Evolutionary conservation across 2,113 vertebrate species (phyloP).

Genomic region (Pelodiscus sinensis): DNA sequence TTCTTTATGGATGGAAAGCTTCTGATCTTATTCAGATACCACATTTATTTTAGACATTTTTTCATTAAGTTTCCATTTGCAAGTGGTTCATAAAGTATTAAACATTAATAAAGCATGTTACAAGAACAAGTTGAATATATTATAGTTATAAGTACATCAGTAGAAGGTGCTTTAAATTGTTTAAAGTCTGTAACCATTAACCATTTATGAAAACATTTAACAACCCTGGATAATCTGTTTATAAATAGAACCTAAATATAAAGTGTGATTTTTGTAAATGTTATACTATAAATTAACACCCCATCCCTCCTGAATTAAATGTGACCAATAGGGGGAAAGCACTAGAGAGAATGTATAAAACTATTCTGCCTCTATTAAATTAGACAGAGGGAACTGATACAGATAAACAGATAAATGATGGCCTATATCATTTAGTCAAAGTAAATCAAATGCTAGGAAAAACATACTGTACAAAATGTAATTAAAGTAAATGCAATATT

Average conservation of each 20-base stretch:
- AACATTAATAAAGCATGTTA: neutral
- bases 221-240: neutral
- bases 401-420: neutral
- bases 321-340: neutral
- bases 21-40: neutral
- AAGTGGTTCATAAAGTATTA: neutral
- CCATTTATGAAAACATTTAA: rapidly evolving
- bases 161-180: neutral
- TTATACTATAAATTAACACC: neutral
- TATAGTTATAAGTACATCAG: neutral
- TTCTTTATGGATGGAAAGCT: neutral
- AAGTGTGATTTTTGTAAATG: rapidly evolving
- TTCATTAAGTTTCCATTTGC: neutral
- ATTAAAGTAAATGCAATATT: neutral
- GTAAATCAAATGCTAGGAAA: neutral
- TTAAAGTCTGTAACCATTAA: neutral
- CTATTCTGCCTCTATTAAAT: neutral
- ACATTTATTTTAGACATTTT: neutral
- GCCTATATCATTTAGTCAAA: neutral
- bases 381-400: neutral
- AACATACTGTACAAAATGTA: neutral
- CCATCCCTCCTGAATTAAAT: neutral
- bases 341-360: neutral
- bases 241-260: rapidly evolving
- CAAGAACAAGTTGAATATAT: neutral